These are phyloP conservation scores for Megatriorchis doriae DNA, from an alignment of 2,113 vertebrate species.

Conservation along the genomic window DNA sequence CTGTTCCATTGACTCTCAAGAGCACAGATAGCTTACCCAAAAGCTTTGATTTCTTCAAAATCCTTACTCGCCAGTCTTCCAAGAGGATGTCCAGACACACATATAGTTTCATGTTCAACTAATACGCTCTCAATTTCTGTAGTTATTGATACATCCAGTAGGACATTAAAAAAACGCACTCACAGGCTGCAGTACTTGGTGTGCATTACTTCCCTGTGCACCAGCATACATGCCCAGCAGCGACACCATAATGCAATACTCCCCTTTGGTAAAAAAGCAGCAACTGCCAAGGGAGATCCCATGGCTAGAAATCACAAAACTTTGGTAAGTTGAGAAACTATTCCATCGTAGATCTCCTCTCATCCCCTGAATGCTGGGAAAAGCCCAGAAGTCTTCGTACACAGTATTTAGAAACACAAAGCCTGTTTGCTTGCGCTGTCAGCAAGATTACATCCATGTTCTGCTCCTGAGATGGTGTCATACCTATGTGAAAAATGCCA, in stretches of 20 bases:
- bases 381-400: not conserved
- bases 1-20: not conserved
- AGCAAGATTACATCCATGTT: not conserved
- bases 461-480: not conserved
- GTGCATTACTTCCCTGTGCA: not conserved
- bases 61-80: not conserved
- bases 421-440: not conserved
- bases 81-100: not conserved
- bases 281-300: not conserved
- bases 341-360: not conserved
- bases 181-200: not conserved
- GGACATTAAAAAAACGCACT: fast-evolving
- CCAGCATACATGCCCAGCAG: not conserved
- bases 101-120: not conserved
- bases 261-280: not conserved
- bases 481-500: not conserved
- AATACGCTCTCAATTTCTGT: not conserved
- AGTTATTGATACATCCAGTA: not conserved
- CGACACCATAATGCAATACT: fast-evolving
- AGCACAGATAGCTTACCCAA: not conserved
- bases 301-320: not conserved
- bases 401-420: not conserved
- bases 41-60: not conserved
- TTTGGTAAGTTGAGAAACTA: not conserved
- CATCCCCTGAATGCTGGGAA: not conserved